Evolutionary conservation across 2,888 invertebrate species (phyloP).

Genomic region (Malacosoma neustria): DNA sequence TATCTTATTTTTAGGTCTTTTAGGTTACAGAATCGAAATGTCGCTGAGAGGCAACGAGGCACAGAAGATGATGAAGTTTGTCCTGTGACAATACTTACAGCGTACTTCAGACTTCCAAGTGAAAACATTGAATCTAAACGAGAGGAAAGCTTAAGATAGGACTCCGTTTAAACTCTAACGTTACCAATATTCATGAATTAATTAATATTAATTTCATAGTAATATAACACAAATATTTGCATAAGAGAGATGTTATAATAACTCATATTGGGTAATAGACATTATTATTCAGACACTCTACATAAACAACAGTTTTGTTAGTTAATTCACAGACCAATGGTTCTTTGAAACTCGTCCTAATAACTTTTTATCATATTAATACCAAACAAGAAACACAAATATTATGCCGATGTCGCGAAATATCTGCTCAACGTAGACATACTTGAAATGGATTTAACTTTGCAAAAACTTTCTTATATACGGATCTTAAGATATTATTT

Average conservation of each 20-base stretch:
- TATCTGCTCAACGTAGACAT: conserved; percentile 15
- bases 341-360: conserved; percentile 20
- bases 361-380: conserved; percentile 28
- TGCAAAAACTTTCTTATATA: too few relatives aligned
- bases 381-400: conserved; percentile 27
- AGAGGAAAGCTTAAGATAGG: too few relatives aligned
- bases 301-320: conserved; percentile 16
- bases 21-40: too few relatives aligned
- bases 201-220: not conserved
- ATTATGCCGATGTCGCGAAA: conserved; percentile 27
- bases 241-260: not conserved
- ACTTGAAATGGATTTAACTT: not conserved
- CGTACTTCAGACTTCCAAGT: too few relatives aligned
- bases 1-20: too few relatives aligned
- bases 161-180: too few relatives aligned
- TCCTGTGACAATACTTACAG: too few relatives aligned
- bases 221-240: not conserved
- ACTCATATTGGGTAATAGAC: conserved; percentile 4
- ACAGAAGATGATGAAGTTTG: too few relatives aligned
- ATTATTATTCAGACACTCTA: conserved; percentile 19
- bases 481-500: too few relatives aligned
- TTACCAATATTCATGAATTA: not conserved
- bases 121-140: too few relatives aligned
- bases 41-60: too few relatives aligned
- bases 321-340: conserved; percentile 17